phyloP scores from a whole-genome alignment of 2,888 invertebrate species.

The Lasioglossum lativentre region DNA sequence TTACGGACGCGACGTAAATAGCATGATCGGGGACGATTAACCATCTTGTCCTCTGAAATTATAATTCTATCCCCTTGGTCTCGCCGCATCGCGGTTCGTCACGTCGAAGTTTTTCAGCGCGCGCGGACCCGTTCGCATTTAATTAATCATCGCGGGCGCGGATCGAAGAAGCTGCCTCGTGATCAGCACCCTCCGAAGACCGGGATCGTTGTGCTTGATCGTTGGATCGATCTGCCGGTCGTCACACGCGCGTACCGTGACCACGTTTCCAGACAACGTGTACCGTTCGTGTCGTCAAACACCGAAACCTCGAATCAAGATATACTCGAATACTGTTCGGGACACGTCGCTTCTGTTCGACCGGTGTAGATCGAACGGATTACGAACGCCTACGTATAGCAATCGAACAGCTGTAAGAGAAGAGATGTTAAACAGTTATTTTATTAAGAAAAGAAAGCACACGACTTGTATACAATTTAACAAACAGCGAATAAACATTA shows the following conservation, averaged over 20 bases:
- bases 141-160: background rate
- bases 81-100: background rate
- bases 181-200: background rate
- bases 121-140: constrained; percentile 2
- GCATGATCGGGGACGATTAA: background rate
- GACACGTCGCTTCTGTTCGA: background rate
- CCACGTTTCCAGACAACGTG: background rate
- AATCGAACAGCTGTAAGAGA: too few relatives aligned
- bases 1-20: background rate
- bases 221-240: background rate
- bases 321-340: constrained; percentile 1
- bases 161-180: background rate
- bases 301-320: background rate
- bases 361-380: background rate
- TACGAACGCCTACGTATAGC: background rate
- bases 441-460: too few relatives aligned
- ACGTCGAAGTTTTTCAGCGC: background rate
- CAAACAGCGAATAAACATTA: too few relatives aligned
- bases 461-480: too few relatives aligned
- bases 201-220: background rate
- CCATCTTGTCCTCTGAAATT: background rate
- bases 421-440: too few relatives aligned
- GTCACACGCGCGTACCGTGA: background rate
- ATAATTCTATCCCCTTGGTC: constrained; percentile 2
- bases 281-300: constrained; percentile 4